phyloP scores from a whole-genome alignment of 2,113 vertebrate genomes.

The Thymallus thymallus region DNA sequence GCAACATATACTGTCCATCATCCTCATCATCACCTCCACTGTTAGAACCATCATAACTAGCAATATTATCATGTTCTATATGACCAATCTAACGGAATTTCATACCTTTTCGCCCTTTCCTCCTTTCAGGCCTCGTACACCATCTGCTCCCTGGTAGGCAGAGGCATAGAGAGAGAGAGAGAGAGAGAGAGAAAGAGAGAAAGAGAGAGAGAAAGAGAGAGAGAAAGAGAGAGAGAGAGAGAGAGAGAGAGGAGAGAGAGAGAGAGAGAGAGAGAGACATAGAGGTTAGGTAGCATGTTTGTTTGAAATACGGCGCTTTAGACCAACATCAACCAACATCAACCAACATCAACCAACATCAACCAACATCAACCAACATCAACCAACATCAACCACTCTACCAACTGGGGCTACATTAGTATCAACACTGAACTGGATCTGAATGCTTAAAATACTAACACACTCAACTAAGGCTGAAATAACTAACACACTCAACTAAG shows the following conservation, averaged over 20 bases:
- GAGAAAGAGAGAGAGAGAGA: background rate
- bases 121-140: slow-evolving; percentile 92
- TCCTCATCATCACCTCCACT: slow-evolving; percentile 9
- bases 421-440: too few relatives aligned
- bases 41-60: background rate
- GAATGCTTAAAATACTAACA: too few relatives aligned
- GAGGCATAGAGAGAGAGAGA: background rate
- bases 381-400: too few relatives aligned
- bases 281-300: background rate
- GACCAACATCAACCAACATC: too few relatives aligned
- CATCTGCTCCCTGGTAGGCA: slow-evolving; percentile 87
- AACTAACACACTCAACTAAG: too few relatives aligned
- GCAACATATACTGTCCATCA: background rate
- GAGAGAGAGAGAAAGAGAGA: background rate
- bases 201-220: background rate
- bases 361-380: too few relatives aligned
- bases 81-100: background rate
- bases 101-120: slow-evolving; percentile 94
- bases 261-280: background rate
- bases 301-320: too few relatives aligned
- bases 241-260: background rate
- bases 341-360: too few relatives aligned
- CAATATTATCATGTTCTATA: too few relatives aligned
- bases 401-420: too few relatives aligned
- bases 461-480: too few relatives aligned